A percentile compares a stretch with the other conserved stretches of the same genome.
phyloP scores from a whole-genome alignment of 2,113 vertebrate genomes.

The Oncorhynchus clarkii region DNA sequence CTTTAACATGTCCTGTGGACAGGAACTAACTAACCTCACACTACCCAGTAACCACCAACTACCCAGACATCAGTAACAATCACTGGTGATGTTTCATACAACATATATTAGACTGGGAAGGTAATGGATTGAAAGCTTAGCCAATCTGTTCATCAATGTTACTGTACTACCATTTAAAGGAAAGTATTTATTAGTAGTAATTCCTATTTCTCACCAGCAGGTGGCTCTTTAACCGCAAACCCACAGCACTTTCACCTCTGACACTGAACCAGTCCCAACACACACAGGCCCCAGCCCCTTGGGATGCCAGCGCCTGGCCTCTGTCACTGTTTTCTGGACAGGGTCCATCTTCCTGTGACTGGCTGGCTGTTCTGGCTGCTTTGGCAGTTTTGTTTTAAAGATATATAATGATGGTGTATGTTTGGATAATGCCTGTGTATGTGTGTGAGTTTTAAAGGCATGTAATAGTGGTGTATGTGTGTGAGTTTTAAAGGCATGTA shows the following conservation, averaged over 20 bases:
- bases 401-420: too few species aligned
- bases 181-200: not conserved
- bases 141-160: not conserved
- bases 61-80: not conserved
- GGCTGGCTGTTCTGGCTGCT: too few species aligned
- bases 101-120: not conserved
- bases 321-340: conserved; percentile 29
- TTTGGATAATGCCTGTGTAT: conserved; percentile 9
- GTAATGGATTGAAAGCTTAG: not conserved
- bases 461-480: too few species aligned
- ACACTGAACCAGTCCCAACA: too few species aligned
- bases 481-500: too few species aligned
- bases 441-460: not conserved
- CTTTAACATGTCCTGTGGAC: conserved; percentile 18
- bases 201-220: conserved; percentile 46
- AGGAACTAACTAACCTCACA: not conserved
- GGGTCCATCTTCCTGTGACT: too few species aligned
- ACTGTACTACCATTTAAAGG: not conserved
- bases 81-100: not conserved
- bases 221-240: conserved; percentile 50
- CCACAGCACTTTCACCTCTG: not conserved
- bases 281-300: too few species aligned
- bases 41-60: not conserved
- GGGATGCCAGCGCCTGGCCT: too few species aligned
- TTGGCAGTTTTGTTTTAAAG: too few species aligned